phyloP scores from a whole-genome alignment of 2,888 invertebrate species.

The Artemia sp. region DNA sequence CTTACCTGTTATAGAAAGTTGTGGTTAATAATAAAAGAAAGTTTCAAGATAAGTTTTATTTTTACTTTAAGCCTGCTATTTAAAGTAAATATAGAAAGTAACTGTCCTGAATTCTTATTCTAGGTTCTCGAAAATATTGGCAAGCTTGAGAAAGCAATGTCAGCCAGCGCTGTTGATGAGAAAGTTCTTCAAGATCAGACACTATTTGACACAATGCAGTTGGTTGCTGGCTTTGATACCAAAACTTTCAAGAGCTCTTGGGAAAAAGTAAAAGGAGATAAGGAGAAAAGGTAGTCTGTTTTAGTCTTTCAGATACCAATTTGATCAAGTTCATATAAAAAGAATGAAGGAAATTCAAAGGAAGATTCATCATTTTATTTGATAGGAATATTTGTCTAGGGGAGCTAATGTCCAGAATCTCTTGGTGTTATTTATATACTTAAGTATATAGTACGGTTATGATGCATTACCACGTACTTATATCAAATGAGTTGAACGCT shows the following conservation, averaged over 20 bases:
- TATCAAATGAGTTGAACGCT: too few species aligned
- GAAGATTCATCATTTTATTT: constrained; percentile 7
- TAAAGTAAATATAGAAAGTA: neutral
- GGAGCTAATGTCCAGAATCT: too few species aligned
- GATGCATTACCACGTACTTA: too few species aligned
- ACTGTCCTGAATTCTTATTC: neutral
- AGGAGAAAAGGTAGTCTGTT: constrained; percentile 17
- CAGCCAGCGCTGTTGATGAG: constrained; percentile 17
- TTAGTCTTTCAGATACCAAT: too few species aligned
- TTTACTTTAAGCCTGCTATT: too few species aligned
- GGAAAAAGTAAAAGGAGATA: constrained; percentile 19
- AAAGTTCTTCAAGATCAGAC: constrained; percentile 17
- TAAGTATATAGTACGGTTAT: too few species aligned
- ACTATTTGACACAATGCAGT: constrained; percentile 16
- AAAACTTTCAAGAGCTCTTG: constrained; percentile 20
- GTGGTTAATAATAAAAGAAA: too few species aligned
- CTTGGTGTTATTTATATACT: too few species aligned
- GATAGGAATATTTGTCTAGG: neutral
- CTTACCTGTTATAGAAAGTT: too few species aligned
- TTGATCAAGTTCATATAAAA: too few species aligned
- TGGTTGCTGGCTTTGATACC: constrained; percentile 16
- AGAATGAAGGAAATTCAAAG: neutral
- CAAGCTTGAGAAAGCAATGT: constrained; percentile 17
- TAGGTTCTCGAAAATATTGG: constrained; percentile 18
- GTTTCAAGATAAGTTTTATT: too few species aligned